Conservation (phyloP, 2,888 invertebrate species). For the Notocelia uddmanniana region DNA sequence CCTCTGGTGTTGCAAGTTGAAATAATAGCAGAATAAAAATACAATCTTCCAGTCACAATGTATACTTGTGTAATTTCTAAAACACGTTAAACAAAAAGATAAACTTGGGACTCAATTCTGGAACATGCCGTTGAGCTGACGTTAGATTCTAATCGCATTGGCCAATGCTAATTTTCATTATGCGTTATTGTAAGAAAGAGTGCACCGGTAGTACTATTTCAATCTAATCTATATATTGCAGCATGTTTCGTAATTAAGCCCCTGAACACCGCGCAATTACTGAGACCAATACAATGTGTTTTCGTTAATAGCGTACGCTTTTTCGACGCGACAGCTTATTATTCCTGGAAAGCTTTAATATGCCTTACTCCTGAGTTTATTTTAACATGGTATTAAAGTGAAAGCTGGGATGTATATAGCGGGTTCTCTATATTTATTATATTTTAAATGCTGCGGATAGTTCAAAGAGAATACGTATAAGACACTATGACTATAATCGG, state of each 20-base stretch:
- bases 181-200: background rate
- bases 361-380: constrained; percentile 8
- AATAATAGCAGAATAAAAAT: constrained; percentile 28
- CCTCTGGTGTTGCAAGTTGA: constrained; percentile 17
- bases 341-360: constrained; percentile 24
- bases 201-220: background rate
- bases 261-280: constrained; percentile 23
- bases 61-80: constrained; percentile 4
- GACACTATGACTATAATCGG: no score
- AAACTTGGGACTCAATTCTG: background rate
- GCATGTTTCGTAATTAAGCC: background rate
- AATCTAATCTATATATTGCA: background rate
- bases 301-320: constrained; percentile 30
- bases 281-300: constrained; percentile 28
- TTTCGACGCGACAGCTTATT: constrained; percentile 26
- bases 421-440: constrained; percentile 3
- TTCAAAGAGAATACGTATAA: background rate
- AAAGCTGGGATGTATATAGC: background rate
- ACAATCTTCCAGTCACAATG: constrained; percentile 22
- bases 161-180: background rate
- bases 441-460: background rate
- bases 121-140: no score
- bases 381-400: constrained; percentile 12
- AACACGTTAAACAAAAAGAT: background rate
- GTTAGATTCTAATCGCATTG: background rate